Conservation (phyloP, 1,140 invertebrate species). For the Sminthurinus signatus region DNA sequence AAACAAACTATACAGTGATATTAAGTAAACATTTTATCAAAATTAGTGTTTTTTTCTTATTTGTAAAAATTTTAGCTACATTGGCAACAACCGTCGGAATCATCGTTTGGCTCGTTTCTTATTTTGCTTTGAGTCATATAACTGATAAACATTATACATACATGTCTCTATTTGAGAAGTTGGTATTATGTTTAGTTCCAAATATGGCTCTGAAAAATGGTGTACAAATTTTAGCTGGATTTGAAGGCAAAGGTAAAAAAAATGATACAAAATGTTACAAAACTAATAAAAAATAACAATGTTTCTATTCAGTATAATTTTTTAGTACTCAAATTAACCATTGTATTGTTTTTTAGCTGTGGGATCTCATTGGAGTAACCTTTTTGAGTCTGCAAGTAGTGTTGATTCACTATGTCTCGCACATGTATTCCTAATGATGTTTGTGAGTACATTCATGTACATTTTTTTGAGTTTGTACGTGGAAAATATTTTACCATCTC, state of each 20-base stretch:
- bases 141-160: constrained; percentile 21
- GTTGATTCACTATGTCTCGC: constrained; percentile 50
- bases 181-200: constrained; percentile 22
- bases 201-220: constrained; percentile 33
- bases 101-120: constrained; percentile 29
- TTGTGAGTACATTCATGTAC: constrained; percentile 46
- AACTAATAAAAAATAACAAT: not conserved
- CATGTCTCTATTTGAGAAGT: constrained; percentile 17
- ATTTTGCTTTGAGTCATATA: constrained; percentile 10
- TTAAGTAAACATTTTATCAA: not conserved
- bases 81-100: constrained; percentile 35
- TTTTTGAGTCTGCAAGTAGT: constrained; percentile 47
- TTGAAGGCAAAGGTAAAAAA: constrained; percentile 39
- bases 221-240: constrained; percentile 30
- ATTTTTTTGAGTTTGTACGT: constrained; percentile 54
- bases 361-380: constrained; percentile 54
- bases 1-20: not conserved
- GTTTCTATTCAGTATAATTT: not conserved
- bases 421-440: constrained; percentile 46
- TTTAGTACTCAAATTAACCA: not conserved
- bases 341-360: constrained; percentile 42
- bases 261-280: not conserved
- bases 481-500: constrained; percentile 64
- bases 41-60: not conserved
- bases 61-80: constrained; percentile 27